Conservation (phyloP, 2,113 vertebrate species). For the Labeo catla region DNA sequence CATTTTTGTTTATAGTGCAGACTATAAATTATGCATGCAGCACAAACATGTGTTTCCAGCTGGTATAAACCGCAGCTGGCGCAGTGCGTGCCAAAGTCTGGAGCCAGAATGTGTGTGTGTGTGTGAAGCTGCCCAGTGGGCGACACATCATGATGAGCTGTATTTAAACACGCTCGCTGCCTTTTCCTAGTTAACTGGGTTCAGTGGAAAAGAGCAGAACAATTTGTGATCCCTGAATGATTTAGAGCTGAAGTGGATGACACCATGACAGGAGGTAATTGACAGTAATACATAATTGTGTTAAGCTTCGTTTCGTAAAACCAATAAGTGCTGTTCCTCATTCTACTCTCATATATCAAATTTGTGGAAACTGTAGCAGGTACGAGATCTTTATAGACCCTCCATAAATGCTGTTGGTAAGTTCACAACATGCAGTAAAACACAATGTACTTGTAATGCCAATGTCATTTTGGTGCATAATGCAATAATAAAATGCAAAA, state of each 20-base stretch:
- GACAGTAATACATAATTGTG: not conserved
- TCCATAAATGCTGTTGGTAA: not conserved
- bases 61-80: constrained; percentile 19
- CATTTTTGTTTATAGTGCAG: constrained; percentile 36
- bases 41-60: constrained; percentile 26
- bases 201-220: not conserved
- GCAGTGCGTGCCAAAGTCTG: constrained; percentile 21
- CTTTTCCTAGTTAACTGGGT: not conserved
- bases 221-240: not conserved
- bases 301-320: constrained; percentile 22
- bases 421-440: not conserved
- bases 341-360: not conserved
- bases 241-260: constrained; percentile 9
- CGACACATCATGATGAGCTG: not conserved
- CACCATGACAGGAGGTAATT: not conserved
- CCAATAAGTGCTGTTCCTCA: not conserved
- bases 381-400: not conserved
- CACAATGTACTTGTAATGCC: not conserved
- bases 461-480: not conserved
- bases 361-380: not conserved
- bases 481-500: not conserved
- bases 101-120: constrained; percentile 6
- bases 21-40: constrained; percentile 27
- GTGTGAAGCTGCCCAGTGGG: constrained; percentile 23
- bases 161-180: constrained; percentile 33